A percentile compares a stretch with the other conserved stretches of the same genome.
Conservation (phyloP, 2,797 vertebrate species). For the Glossophaga mutica region DNA sequence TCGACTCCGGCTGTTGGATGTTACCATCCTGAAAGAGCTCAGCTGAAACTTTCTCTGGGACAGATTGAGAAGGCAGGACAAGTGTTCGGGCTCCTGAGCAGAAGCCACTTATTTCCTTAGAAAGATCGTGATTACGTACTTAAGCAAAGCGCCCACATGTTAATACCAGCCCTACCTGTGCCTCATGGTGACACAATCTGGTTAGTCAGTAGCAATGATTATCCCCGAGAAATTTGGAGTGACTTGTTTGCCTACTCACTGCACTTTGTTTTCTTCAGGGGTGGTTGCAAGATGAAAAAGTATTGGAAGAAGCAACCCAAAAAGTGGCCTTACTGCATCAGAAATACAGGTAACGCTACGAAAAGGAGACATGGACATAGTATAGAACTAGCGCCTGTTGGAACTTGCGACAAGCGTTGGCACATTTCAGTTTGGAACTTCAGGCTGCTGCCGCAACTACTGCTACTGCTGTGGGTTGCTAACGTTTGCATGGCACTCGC, state of each 20-base stretch:
- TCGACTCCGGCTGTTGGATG: background rate
- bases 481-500: rapidly evolving
- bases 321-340: slow-evolving; percentile 97
- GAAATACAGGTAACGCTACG: slow-evolving; percentile 89
- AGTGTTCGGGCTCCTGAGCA: background rate
- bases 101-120: background rate
- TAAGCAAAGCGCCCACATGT: background rate
- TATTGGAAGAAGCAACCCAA: slow-evolving; percentile 95
- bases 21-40: background rate
- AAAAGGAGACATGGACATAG: background rate
- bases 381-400: background rate
- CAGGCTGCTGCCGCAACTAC: rapidly evolving
- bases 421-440: background rate
- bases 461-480: background rate
- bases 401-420: background rate
- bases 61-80: background rate
- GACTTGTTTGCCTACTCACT: slow-evolving; percentile 12
- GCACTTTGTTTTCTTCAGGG: slow-evolving; percentile 82
- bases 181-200: background rate
- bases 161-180: background rate
- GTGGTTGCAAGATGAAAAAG: slow-evolving; percentile 97
- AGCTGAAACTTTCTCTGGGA: background rate
- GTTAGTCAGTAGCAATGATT: background rate
- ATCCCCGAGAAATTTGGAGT: background rate
- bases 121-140: background rate